Evolutionary conservation across 2,888 invertebrate species (phyloP).

Genomic region (Acleris literana): DNA sequence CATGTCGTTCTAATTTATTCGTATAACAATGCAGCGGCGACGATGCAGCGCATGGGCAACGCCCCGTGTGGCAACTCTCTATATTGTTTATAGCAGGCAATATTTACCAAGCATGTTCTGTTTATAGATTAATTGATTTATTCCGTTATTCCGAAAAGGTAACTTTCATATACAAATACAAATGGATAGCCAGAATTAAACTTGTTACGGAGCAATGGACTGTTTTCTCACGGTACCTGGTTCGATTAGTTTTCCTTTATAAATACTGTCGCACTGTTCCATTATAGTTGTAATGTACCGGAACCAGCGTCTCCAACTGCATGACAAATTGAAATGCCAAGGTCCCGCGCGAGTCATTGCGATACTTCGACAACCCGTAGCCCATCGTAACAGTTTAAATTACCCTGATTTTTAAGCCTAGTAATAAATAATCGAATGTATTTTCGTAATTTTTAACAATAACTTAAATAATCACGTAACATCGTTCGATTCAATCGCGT

Average conservation of each 20-base stretch:
- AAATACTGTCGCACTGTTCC: slow-evolving; percentile 23
- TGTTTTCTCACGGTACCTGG: slow-evolving; percentile 19
- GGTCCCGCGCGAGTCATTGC: slow-evolving; percentile 34
- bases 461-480: not conserved
- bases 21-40: too few species aligned
- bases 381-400: not conserved
- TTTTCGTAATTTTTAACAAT: not conserved
- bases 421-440: not conserved
- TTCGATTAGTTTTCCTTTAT: slow-evolving; percentile 30
- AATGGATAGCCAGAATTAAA: not conserved
- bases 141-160: not conserved
- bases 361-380: slow-evolving; percentile 9
- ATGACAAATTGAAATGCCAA: slow-evolving; percentile 48
- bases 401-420: not conserved
- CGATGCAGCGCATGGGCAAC: too few species aligned
- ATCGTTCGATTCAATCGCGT: too few species aligned
- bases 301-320: slow-evolving; percentile 36
- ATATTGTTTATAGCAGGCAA: too few species aligned
- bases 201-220: slow-evolving; percentile 8
- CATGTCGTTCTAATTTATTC: too few species aligned
- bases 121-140: too few species aligned
- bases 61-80: too few species aligned
- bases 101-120: too few species aligned
- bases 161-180: not conserved
- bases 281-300: slow-evolving; percentile 23